Evolutionary conservation across 1,140 invertebrate genomes (phyloP), one percentile per base, ranked within the genome.

Genomic region (Drosophila bocki): DNA sequence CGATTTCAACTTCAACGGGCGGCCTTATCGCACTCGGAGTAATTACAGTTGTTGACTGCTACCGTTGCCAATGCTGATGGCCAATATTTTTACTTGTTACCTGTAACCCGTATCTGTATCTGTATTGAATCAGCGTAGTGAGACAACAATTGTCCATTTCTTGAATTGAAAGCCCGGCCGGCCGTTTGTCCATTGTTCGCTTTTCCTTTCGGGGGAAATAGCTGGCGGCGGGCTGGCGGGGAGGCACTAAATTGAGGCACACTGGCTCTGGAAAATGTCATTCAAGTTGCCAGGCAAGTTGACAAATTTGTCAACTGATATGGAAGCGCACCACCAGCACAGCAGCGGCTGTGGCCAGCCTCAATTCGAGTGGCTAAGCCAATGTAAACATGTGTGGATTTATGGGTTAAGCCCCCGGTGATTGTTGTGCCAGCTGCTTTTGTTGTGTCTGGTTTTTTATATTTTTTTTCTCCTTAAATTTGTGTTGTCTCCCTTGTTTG

Each of bases 241-340:
- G 29, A 13, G 1, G 32, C 47, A 39, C 59, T 32, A 37, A 51
- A 51, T 51, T 51, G 50, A 51, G 50, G 50, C 29, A 8, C 50
- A 70, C 51, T 74, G 61, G 53, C 60, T 76, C 78, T 67, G 84
- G 83, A 83, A 83, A 88, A 84, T 90, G 84, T 84, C 84, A 88
- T 90, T 88, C 83, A 83, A 90, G 85, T 88, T 84, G 81, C 78
- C 69, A 61, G 70, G 81, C 51, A 64, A 63, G 77, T 85, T 88
- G 84, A 88, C 84, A 88, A 88, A 88, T 88, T 74, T 88, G 84
- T 90, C 78, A 88, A 84, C 84, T 88, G 84, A 88, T 88, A 88
- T 88, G 85, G 85, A 78, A 68, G 63, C 53, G 48, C 47, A 58
- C 60, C 53, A 62, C 44, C 53, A 53, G 41, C 57, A 53, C 26